Evolutionary conservation across 2,888 invertebrate genomes (phyloP).

Genomic region (Meteorus cinctellus): DNA sequence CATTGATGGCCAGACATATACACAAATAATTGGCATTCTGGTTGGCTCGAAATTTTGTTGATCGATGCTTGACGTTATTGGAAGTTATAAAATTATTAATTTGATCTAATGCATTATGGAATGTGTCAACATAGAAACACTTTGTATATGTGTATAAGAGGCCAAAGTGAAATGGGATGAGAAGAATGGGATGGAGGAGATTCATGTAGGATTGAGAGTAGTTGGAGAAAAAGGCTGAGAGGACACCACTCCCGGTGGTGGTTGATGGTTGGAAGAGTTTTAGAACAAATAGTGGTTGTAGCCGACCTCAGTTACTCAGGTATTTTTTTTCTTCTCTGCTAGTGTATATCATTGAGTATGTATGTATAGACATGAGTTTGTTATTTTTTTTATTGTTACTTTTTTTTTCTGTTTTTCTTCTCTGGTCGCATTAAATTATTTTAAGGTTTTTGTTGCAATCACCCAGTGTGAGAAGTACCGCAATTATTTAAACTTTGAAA

Average conservation of each 20-base stretch:
- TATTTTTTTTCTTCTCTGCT: background rate
- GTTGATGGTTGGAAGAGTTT: slow-evolving; percentile 7
- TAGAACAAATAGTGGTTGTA: slow-evolving; percentile 4
- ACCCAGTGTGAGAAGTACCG: too few species aligned
- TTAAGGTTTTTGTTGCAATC: too few species aligned
- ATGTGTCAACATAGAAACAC: too few species aligned
- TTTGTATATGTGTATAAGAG: background rate
- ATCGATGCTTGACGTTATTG: too few species aligned
- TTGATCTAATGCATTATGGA: too few species aligned
- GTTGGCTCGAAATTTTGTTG: too few species aligned
- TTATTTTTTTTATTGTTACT: background rate
- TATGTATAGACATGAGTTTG: background rate
- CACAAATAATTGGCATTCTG: too few species aligned
- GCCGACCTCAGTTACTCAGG: slow-evolving; percentile 2
- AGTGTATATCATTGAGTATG: background rate
- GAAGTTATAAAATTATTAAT: too few species aligned
- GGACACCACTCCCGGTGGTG: background rate
- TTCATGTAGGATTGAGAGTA: background rate
- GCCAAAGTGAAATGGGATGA: slow-evolving; percentile 2
- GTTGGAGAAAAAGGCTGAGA: slow-evolving; percentile 1
- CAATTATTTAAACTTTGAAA: too few species aligned
- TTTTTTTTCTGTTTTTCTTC: background rate
- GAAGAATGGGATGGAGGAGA: background rate
- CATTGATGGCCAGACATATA: too few species aligned
- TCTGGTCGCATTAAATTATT: background rate